Conservation (phyloP, 2,113 vertebrate species). For the Neomonachus schauinslandi region DNA sequence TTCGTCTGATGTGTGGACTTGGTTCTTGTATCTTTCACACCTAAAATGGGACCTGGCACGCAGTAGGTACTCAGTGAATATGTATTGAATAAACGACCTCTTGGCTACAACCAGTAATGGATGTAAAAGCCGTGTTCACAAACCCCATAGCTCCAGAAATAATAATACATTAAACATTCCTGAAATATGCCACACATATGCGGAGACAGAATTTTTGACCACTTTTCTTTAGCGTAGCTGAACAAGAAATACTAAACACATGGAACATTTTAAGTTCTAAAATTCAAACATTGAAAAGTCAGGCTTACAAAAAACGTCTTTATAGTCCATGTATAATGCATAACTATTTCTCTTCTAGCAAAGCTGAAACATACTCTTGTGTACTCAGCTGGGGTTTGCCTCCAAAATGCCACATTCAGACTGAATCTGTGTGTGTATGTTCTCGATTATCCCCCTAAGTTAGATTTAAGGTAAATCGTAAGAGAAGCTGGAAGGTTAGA, state of each 20-base stretch:
- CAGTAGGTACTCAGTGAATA: constrained; percentile 31
- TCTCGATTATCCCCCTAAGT: constrained; percentile 54
- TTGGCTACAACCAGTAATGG: neutral
- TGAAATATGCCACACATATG: constrained; percentile 49
- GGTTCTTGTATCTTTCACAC: neutral
- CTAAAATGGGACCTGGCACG: neutral
- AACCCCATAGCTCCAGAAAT: constrained; percentile 36
- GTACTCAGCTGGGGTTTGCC: constrained; percentile 69
- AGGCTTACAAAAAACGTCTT: constrained; percentile 73
- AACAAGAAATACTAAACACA: constrained; percentile 75
- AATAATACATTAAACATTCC: constrained; percentile 61
- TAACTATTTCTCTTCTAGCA: constrained; percentile 73
- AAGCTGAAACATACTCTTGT: constrained; percentile 54
- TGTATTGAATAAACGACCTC: neutral
- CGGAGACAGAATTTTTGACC: constrained; percentile 56
- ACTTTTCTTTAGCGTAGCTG: constrained; percentile 59
- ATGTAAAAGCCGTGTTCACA: constrained; percentile 17
- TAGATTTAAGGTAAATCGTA: constrained; percentile 15
- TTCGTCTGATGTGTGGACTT: neutral
- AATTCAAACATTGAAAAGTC: constrained; percentile 75
- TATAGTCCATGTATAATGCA: constrained; percentile 76
- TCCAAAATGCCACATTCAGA: constrained; percentile 60
- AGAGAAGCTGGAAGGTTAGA: constrained; percentile 38
- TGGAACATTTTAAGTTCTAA: constrained; percentile 75
- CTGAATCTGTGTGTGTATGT: constrained; percentile 39